These are phyloP conservation scores for Eclectus roratus DNA, from an alignment of 2,113 vertebrate species.

Conservation along the genomic window DNA sequence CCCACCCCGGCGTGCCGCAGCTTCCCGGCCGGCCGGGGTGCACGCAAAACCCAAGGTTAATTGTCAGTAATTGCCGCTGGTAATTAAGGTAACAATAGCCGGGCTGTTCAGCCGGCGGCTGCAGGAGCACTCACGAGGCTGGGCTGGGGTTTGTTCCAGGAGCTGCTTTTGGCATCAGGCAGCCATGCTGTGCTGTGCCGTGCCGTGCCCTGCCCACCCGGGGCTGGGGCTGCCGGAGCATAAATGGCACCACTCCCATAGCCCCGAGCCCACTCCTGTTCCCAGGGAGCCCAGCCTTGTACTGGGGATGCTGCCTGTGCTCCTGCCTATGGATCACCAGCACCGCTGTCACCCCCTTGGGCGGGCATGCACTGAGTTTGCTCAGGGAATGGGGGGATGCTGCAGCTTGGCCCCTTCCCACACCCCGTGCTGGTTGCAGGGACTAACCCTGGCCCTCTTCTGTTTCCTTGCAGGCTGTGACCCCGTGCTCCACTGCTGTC, in stretches of 20 bases:
- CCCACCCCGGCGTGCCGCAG: not conserved
- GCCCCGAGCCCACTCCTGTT: accelerated
- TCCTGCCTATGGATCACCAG: not conserved
- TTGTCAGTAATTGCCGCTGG: constrained; percentile 61
- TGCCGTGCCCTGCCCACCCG: not conserved
- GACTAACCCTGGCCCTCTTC: constrained; percentile 13
- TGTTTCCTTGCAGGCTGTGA: constrained; percentile 79
- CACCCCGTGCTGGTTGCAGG: not conserved
- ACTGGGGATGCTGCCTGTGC: not conserved
- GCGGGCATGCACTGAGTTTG: not conserved
- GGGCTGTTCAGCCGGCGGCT: constrained; percentile 44
- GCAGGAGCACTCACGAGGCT: constrained; percentile 31
- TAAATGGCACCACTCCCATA: accelerated
- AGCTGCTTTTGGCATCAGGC: not conserved
- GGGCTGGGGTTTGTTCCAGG: constrained; percentile 44
- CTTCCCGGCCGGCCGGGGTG: not conserved
- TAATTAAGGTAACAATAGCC: constrained; percentile 64
- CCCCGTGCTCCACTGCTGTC: constrained; percentile 82
- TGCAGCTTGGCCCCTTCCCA: not conserved
- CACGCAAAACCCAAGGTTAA: constrained; percentile 65
- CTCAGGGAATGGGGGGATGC: too few relatives aligned
- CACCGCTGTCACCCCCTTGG: not conserved
- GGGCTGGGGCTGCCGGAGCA: not conserved
- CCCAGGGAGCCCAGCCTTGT: not conserved
- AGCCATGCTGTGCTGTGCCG: accelerated